Evolutionary conservation across 2,888 invertebrate genomes (phyloP).

Genomic region (Chymomyza procnemis): DNA sequence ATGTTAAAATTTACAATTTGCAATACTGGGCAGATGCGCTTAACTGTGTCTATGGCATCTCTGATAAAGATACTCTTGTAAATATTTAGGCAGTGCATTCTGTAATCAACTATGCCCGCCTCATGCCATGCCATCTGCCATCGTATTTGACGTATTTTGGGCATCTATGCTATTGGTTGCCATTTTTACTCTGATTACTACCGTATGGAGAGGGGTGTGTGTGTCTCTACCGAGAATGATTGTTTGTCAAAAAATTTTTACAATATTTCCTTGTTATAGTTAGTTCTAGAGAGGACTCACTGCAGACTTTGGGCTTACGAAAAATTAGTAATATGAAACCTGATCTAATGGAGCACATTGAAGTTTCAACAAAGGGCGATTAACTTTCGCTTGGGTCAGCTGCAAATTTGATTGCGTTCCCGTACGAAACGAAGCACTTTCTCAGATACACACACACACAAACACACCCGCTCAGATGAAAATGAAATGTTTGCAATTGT

Average conservation of each 20-base stretch:
- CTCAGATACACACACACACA: slow-evolving; percentile 10
- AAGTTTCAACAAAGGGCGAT: slow-evolving; percentile 46
- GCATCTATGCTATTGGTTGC: too few species aligned
- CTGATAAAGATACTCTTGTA: too few species aligned
- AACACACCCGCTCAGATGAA: neutral
- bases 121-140: too few species aligned
- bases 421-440: slow-evolving; percentile 25
- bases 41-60: too few species aligned
- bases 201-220: too few species aligned
- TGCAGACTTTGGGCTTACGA: neutral
- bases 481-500: neutral
- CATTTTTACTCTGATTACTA: too few species aligned
- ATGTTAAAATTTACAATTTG: too few species aligned
- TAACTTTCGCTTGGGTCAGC: slow-evolving; percentile 19
- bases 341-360: slow-evolving; percentile 1
- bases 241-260: neutral
- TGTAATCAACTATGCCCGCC: too few species aligned
- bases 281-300: neutral
- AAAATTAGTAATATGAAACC: neutral
- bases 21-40: too few species aligned
- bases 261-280: slow-evolving; percentile 3
- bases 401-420: slow-evolving; percentile 61
- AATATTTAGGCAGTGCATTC: too few species aligned
- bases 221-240: too few species aligned
- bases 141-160: too few species aligned